Evolutionary conservation across 2,113 vertebrate species (phyloP), one percentile per base, ranked within the genome.

Genomic region (Psilopsiagon aymara): DNA sequence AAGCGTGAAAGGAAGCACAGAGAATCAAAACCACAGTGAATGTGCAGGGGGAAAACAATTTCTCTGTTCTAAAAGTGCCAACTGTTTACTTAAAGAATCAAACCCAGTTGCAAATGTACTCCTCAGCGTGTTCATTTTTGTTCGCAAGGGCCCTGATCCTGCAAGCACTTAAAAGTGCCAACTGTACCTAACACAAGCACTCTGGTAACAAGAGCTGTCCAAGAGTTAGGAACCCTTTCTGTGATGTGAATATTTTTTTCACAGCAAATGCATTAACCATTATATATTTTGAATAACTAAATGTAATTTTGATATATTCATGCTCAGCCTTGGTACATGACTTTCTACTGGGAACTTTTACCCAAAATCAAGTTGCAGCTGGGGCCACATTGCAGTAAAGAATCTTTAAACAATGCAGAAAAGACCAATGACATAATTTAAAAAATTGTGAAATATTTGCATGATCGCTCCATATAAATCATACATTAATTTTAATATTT

Each of bases 131-230:
- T 15, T 60, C 16, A 21, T 51, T 76, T 69, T 25, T 24, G 11
- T 0, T 5, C 4, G 0, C 6, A 69, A 35, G 15, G 5, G 11
- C 7, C 27, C 44, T 47, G 29, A 24, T 52, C 6, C 1, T 66
- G 47, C 7, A 13, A 86, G 39, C n/a, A 46, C 24, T 25, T 59
- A 0, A 0, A n/a, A 86, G 20, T 47, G 27, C 9, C 51, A 57
- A 78, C 55, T 71, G 5, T 13, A 77, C 37, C 7, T 24, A 55
- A 52, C 17, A 13, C 35, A 76, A 74, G 10, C 0, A 1, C 29
- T 73, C 33, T 0, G 1, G 20, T 44, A 29, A 57, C 57, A 68
- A 44, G 52, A 84, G 7, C 24, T 49, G 13, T 23, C 9, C 1
- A 1, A 31, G n/a, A 1, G 7, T 71, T 71, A 59, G 37, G 53